phyloP scores from a whole-genome alignment of 2,888 invertebrate species.

The Lumbricus terrestris region DNA sequence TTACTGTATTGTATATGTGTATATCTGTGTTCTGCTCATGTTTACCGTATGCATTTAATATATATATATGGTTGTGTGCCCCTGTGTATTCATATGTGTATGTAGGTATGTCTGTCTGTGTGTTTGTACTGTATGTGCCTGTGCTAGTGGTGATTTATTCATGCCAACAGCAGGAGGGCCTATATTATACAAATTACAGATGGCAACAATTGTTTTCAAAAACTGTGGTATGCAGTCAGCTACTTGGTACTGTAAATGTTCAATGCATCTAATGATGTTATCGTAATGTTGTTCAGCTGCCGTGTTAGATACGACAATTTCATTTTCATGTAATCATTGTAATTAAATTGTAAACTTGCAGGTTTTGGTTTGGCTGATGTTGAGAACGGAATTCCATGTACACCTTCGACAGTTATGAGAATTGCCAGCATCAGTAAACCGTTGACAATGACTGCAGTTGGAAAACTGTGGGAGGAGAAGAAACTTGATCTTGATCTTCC shows the following conservation, averaged over 20 bases:
- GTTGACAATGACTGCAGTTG: slow-evolving; percentile 65
- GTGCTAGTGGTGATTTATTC: too few species aligned
- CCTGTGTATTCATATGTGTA: not conserved
- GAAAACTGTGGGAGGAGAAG: slow-evolving; percentile 62
- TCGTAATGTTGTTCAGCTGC: not conserved
- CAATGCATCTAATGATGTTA: not conserved
- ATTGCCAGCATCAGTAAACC: slow-evolving; percentile 67
- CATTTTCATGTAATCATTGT: not conserved
- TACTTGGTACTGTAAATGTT: not conserved
- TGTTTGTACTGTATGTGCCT: too few species aligned
- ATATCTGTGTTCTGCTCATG: too few species aligned
- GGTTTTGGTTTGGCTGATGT: slow-evolving; percentile 64
- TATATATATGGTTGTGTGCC: not conserved
- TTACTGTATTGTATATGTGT: not conserved
- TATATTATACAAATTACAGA: not conserved
- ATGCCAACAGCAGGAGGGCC: too few species aligned
- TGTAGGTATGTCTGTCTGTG: not conserved
- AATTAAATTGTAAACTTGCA: slow-evolving; percentile 28
- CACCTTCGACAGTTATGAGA: slow-evolving; percentile 62
- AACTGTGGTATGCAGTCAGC: not conserved
- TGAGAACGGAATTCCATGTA: slow-evolving; percentile 62
- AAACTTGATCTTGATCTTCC: slow-evolving; percentile 64
- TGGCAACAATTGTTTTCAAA: not conserved
- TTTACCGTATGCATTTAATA: not conserved
- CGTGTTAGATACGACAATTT: not conserved